These are phyloP conservation scores for Hoplodrina blanda DNA, from an alignment of 2,888 invertebrate genomes.

Conservation along the genomic window DNA sequence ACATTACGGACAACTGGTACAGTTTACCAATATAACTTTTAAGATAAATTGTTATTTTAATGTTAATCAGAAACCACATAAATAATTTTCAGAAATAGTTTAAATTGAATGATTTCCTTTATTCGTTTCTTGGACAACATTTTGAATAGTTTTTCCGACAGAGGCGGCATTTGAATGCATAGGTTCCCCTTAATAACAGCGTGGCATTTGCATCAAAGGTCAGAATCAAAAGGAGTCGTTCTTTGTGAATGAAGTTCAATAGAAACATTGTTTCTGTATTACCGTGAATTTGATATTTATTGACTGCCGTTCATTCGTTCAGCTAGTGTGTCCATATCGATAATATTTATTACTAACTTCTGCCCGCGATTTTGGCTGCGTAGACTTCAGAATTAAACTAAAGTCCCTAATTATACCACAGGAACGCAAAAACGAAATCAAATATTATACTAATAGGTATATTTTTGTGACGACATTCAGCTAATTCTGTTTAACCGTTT, in stretches of 20 bases:
- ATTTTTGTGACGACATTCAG: too few relatives aligned
- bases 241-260: conserved; percentile 44
- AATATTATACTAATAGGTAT: too few relatives aligned
- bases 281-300: conserved; percentile 5
- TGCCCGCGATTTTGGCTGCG: too few relatives aligned
- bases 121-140: conserved; percentile 11
- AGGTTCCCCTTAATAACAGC: conserved; percentile 61
- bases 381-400: too few relatives aligned
- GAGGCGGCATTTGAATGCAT: conserved; percentile 36
- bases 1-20: not conserved
- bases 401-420: too few relatives aligned
- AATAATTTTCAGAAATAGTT: not conserved
- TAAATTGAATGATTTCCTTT: conserved; percentile 17
- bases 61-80: conserved; percentile 1
- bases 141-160: conserved; percentile 24
- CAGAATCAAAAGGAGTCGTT: conserved; percentile 35
- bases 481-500: too few relatives aligned
- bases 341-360: too few relatives aligned
- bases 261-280: conserved; percentile 8
- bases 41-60: not conserved
- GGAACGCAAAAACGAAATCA: too few relatives aligned
- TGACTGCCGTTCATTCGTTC: not conserved
- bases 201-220: conserved; percentile 69
- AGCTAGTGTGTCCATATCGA: too few relatives aligned
- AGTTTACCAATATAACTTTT: not conserved